phyloP scores from a whole-genome alignment of 2,797 vertebrate genomes.

The Hippoglossus hippoglossus region DNA sequence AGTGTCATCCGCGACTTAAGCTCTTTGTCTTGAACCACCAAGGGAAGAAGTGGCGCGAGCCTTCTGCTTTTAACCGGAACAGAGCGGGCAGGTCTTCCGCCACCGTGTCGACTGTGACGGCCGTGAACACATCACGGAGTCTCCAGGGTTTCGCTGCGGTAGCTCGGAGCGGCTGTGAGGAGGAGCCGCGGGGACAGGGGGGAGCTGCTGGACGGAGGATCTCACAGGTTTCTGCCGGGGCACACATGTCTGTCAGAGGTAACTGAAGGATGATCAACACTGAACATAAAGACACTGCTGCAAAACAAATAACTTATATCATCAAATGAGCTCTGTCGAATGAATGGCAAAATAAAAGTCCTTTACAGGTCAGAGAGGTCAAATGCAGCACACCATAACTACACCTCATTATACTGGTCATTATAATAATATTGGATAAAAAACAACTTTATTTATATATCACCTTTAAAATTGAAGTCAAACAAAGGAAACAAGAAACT shows the following conservation, averaged over 20 bases:
- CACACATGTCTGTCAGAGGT: constrained; percentile 68
- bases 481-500: too few relatives aligned
- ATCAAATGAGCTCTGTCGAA: neutral
- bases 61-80: neutral
- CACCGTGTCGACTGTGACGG: neutral
- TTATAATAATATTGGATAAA: too few relatives aligned
- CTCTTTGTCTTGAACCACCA: neutral
- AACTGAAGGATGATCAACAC: constrained; percentile 5
- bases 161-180: neutral
- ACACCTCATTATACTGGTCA: too few relatives aligned
- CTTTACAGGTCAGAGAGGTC: neutral
- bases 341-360: constrained; percentile 47
- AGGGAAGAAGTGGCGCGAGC: constrained; percentile 11
- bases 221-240: constrained; percentile 4
- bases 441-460: too few relatives aligned
- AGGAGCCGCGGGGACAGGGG: constrained; percentile 20
- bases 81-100: neutral
- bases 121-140: neutral
- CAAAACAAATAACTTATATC: neutral
- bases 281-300: neutral
- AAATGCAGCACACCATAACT: too few relatives aligned
- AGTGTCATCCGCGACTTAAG: constrained; percentile 8
- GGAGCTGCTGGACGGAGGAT: neutral
- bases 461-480: too few relatives aligned
- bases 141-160: neutral